Evolutionary conservation across 1,140 invertebrate species (phyloP).

Genomic region (Macrotrachela quadricornifera): DNA sequence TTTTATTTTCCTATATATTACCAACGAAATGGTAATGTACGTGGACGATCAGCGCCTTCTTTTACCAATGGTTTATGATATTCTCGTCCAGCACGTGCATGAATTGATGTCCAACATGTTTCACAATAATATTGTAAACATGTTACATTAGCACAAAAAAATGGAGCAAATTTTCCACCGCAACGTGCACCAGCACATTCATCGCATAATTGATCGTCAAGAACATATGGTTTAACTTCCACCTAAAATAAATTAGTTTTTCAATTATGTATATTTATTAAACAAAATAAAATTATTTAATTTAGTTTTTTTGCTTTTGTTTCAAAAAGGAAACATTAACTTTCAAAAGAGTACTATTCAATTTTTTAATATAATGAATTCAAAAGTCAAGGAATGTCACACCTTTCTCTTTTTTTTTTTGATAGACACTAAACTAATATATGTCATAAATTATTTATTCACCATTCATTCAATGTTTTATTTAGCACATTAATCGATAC

Average conservation of each 20-base stretch:
- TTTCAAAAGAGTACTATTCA: too few relatives aligned
- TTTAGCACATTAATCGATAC: too few relatives aligned
- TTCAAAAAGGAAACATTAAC: too few relatives aligned
- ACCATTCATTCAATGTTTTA: too few relatives aligned
- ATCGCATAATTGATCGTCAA: conserved; percentile 99
- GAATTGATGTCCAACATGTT: conserved; percentile 95
- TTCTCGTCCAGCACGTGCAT: conserved; percentile 78
- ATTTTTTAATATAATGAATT: too few relatives aligned
- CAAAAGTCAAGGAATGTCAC: too few relatives aligned
- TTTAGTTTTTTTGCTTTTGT: too few relatives aligned
- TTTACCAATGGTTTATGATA: conserved; percentile 97
- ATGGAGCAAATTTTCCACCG: conserved; percentile 88
- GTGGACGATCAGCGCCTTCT: conserved; percentile 73
- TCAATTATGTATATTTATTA: conserved; percentile 1
- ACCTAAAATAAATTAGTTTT: conserved; percentile 41
- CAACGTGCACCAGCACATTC: conserved; percentile 91
- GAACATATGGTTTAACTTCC: conserved; percentile 91
- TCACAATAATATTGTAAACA: conserved; percentile 98
- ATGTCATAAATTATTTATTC: too few relatives aligned
- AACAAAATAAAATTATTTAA: neutral
- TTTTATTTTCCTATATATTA: too few relatives aligned
- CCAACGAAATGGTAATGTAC: neutral
- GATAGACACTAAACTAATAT: too few relatives aligned
- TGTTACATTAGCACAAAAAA: conserved; percentile 96
- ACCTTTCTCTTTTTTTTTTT: too few relatives aligned